Base-by-base conservation (phyloP, 2,113 vertebrate genomes). In the Heterotis niloticus region DNA sequence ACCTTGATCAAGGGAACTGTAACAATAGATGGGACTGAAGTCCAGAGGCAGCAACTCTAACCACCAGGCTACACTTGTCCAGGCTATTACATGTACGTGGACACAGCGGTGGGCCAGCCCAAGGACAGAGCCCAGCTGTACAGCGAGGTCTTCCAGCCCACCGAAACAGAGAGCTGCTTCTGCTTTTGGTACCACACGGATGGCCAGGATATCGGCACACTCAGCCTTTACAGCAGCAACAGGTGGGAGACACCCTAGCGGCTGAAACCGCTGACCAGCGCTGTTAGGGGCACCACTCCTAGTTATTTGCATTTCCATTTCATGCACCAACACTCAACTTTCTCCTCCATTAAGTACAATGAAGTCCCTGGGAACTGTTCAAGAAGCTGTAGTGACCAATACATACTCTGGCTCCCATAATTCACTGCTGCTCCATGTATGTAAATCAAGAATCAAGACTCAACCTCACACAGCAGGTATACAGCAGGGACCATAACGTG, bases 131-230 rank as follows among this genome's bases (percentile, higher is more conserved):
- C 89, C 66, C 85, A 85, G 76, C 84, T 92, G 18, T 77, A 88
- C 64, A 88, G 91, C 82, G 90, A 91, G 12, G 86, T 92, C 34
- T 81, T 90, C 59, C 82, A 87, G 34, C 81, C 88, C 23, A 72
- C 83, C 85, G 85, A 71, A 13, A 84, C 78, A 73, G 88, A 87
- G 5, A 84, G 89, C 84, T 92, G 91, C 84, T 83, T 93, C 14
- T 88, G 57, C 18, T 92, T 93, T 83, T 93, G 91, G 90, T 92
- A 90, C 80, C 87, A 92, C 69, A 90, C 91, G 83, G 80, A 81
- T 57, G 88, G 90, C 20, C n/a, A 54, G 66, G 28, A 88, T 1
- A 78, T 87, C 7, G 90, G 91, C 34, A 90, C 86, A 3, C 90
- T 92, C 12, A 88, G 26, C 51, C 81, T 92, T 66, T 87, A 82